Conservation (phyloP, 2,113 vertebrate genomes). For the Hemichromis elongatus region DNA sequence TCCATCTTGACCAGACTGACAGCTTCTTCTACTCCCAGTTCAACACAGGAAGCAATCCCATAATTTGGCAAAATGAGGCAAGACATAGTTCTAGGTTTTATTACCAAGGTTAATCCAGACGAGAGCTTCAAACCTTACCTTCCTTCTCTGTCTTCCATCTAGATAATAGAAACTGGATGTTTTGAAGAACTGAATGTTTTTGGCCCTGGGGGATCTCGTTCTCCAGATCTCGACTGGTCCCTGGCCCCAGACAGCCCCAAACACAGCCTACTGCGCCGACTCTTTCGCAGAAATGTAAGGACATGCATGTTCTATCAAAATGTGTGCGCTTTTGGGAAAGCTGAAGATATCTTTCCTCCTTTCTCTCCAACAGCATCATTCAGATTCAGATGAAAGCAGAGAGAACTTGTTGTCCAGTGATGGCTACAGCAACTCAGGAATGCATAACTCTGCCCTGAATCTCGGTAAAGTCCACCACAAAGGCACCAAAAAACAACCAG, state of each 20-base stretch:
- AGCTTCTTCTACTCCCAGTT: conserved; percentile 78
- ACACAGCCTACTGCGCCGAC: conserved; percentile 65
- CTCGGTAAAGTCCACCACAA: neutral
- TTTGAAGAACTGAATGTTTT: conserved; percentile 82
- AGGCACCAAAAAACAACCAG: neutral
- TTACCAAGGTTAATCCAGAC: neutral
- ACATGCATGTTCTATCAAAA: neutral
- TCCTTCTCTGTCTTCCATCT: neutral
- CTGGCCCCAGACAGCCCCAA: neutral
- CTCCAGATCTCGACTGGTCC: conserved; percentile 74
- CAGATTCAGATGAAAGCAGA: conserved; percentile 1
- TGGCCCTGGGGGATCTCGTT: conserved; percentile 59
- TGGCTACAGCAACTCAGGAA: neutral
- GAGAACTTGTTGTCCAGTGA: neutral
- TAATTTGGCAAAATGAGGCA: conserved; percentile 86
- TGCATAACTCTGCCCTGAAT: neutral
- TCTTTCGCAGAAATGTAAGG: conserved; percentile 74
- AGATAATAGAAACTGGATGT: conserved; percentile 83
- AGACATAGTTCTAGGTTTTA: neutral
- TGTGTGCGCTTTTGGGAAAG: neutral
- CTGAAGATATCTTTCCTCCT: neutral
- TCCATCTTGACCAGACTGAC: conserved; percentile 73
- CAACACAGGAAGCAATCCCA: conserved; percentile 74
- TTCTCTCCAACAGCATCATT: neutral
- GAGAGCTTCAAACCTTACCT: neutral